These are phyloP conservation scores for Parelbella ahira DNA, from an alignment of 2,888 invertebrate genomes.

Conservation along the genomic window DNA sequence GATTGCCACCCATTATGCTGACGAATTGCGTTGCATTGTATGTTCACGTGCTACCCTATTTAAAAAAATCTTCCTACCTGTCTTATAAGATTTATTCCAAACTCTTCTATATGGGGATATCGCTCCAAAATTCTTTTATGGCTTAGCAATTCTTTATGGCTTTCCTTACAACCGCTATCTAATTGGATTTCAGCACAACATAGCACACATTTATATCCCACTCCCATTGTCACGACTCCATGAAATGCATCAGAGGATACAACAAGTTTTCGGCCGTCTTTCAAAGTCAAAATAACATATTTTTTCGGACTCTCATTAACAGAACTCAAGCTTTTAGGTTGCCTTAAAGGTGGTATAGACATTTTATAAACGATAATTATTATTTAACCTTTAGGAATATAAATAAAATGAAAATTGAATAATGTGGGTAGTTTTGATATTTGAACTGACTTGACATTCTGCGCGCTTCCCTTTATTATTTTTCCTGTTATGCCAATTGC, in stretches of 20 bases:
- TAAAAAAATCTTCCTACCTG: conserved; percentile 43
- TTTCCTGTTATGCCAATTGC: too few species aligned
- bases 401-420: too few species aligned
- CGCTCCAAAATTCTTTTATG: conserved; percentile 41
- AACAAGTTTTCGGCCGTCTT: conserved; percentile 47
- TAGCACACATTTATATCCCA: conserved; percentile 48
- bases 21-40: too few species aligned
- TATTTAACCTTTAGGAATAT: too few species aligned
- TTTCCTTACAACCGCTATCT: conserved; percentile 39
- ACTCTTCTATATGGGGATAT: conserved; percentile 48
- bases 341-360: neutral
- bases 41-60: too few species aligned
- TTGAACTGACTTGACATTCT: too few species aligned
- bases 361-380: neutral
- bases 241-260: conserved; percentile 54
- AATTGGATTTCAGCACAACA: conserved; percentile 43
- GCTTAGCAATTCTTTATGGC: conserved; percentile 40
- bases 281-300: conserved; percentile 45
- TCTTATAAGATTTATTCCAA: conserved; percentile 49
- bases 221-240: conserved; percentile 46
- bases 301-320: neutral
- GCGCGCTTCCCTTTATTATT: too few species aligned
- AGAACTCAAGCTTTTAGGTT: neutral
- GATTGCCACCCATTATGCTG: too few species aligned
- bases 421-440: too few species aligned